phyloP scores from a whole-genome alignment of 2,113 vertebrate species.

The Oryzias celebensis region DNA sequence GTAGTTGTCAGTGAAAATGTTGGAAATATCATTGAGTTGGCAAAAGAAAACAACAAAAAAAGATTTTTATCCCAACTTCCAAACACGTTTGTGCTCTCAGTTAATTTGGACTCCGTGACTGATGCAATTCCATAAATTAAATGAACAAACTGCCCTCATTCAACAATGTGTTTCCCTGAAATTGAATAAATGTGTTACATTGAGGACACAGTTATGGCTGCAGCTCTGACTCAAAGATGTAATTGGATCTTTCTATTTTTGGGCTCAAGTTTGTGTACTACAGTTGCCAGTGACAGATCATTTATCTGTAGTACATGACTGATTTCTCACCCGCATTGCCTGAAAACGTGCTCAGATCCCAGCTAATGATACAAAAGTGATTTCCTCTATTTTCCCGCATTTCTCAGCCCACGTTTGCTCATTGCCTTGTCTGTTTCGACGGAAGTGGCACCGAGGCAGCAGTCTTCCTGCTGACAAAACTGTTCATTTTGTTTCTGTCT shows the following conservation, averaged over 20 bases:
- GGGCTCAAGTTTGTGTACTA: constrained; percentile 16
- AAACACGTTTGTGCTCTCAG: constrained; percentile 8
- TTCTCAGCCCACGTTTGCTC: constrained; percentile 17
- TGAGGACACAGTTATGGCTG: constrained; percentile 13
- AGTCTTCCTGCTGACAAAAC: constrained; percentile 55
- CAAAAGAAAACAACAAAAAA: background rate
- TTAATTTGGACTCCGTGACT: constrained; percentile 6
- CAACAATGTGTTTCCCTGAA: constrained; percentile 5
- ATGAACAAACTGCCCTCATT: constrained; percentile 8
- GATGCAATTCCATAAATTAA: constrained; percentile 11
- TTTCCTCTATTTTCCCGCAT: constrained; percentile 17
- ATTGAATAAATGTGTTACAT: constrained; percentile 23
- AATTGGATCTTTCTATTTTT: constrained; percentile 52
- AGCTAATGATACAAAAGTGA: constrained; percentile 35
- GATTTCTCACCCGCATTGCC: constrained; percentile 10
- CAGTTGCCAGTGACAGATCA: constrained; percentile 22
- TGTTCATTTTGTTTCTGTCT: constrained; percentile 56
- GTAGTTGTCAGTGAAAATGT: background rate
- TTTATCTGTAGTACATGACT: constrained; percentile 12
- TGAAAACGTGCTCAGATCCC: constrained; percentile 22
- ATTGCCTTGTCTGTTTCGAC: constrained; percentile 9
- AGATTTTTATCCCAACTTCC: background rate
- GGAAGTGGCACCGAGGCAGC: constrained; percentile 49
- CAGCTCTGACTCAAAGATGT: constrained; percentile 26
- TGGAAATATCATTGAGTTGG: background rate